Evolutionary conservation across 2,888 invertebrate species (phyloP).

Genomic region (Polyploca ridens): DNA sequence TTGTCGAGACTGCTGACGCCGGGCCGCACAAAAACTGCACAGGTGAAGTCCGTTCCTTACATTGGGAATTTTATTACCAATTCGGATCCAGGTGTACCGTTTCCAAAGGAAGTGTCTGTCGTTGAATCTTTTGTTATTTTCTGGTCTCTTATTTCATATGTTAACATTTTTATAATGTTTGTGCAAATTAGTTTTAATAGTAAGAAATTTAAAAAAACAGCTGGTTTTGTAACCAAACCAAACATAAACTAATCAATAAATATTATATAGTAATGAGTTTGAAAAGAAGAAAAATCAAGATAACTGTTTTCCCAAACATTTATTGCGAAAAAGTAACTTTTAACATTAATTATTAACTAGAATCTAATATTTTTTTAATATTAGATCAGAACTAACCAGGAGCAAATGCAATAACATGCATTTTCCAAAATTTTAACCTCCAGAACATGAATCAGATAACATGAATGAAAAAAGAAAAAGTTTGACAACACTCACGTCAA

Average conservation of each 20-base stretch:
- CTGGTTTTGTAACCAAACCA: no score
- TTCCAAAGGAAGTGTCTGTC: constrained; percentile 19
- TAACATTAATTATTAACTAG: neutral
- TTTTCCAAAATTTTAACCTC: neutral
- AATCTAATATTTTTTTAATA: neutral
- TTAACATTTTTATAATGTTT: neutral
- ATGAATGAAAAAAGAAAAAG: neutral
- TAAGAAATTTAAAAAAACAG: no score
- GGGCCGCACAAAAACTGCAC: constrained; percentile 55
- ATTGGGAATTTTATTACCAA: constrained; percentile 31
- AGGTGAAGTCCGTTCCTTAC: constrained; percentile 49
- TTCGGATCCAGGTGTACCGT: constrained; percentile 45
- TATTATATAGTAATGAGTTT: neutral
- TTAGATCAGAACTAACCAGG: neutral
- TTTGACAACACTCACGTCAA: constrained; percentile 25
- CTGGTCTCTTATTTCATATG: neutral
- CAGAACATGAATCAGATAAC: neutral
- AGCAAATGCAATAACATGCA: neutral
- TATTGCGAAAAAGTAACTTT: neutral
- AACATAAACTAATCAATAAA: no score
- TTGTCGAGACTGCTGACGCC: constrained; percentile 46
- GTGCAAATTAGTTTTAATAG: no score
- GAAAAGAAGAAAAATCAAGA: neutral
- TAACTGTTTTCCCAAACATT: no score
- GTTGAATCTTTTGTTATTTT: neutral